Evolutionary conservation across 2,113 vertebrate species (phyloP).

Genomic region (Coryphaenoides rupestris): DNA sequence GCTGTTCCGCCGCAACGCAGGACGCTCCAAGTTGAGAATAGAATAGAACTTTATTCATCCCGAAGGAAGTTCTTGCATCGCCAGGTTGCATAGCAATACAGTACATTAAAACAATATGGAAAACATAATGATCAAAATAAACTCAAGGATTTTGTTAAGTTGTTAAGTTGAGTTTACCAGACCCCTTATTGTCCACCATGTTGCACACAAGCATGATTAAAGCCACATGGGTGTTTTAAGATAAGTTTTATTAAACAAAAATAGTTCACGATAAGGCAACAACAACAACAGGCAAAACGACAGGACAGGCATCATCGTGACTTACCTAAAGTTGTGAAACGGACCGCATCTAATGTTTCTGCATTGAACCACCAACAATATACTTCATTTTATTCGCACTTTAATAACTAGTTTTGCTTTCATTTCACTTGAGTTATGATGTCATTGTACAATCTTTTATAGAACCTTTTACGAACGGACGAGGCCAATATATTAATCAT

Average conservation of each 20-base stretch:
- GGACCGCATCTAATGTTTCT: not conserved
- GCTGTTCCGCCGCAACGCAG: not conserved
- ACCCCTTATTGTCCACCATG: not conserved
- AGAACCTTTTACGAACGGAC: not conserved
- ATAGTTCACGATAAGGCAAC: constrained; percentile 46
- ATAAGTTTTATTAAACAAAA: constrained; percentile 62
- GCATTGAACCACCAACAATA: not conserved
- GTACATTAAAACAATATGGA: no score
- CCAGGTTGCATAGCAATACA: no score
- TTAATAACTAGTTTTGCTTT: not conserved
- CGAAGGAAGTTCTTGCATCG: no score
- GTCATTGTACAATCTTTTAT: not conserved
- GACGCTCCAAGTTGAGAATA: no score
- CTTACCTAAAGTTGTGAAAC: constrained; percentile 2
- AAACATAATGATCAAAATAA: no score
- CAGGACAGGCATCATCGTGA: constrained; percentile 22
- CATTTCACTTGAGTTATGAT: no score
- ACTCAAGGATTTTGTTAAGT: no score
- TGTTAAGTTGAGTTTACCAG: no score
- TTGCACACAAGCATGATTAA: not conserved
- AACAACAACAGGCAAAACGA: constrained; percentile 32
- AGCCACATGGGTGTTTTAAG: constrained; percentile 24
- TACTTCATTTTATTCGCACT: constrained; percentile 3
- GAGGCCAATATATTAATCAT: not conserved
- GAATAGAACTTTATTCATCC: no score